Evolutionary conservation across 1,140 invertebrate genomes (phyloP), one percentile per base, ranked within the genome.

Genomic region (Myzus persicae): DNA sequence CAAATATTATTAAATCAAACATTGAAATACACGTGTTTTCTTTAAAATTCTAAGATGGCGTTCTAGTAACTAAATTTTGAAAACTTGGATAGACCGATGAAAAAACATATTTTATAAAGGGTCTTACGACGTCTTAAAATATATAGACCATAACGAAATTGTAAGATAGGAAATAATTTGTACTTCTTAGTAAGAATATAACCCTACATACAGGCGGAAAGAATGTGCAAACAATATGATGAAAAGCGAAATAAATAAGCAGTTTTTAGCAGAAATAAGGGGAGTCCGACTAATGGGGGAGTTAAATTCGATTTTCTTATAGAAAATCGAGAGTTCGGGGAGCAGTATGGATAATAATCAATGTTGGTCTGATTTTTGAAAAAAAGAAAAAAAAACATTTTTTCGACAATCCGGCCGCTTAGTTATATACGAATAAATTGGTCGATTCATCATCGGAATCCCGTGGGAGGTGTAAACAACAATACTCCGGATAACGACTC

Each of bases 381-480:
- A 88, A n/a, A 38, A 51, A 38, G 40, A 44, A 90, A 90, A 54
- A 40, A 67, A 42, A 84, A 26, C 24, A 31, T 36, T 48, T 91
- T 76, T 91, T 46, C 59, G n/a, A 44, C 67, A n/a, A 81, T 24
- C 24, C 54, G 67, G 48, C 36, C 88, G 48, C 54, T 89, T 38
- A 36, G 88, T 54, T 24, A 24, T 24, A 24, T 38, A 46, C 67
- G 44, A 82, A 92, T 82, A 82, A 92, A 92, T 82, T 82, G 91
- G 42, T 82, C 67, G 91, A 92, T 92, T 92, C 76, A 92, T 92
- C 91, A 48, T 81, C 67, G 91, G 76, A 81, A 92, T 92, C 91
- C 91, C 91, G 91, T 92, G 91, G 67, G 91, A 92, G 76, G 67
- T 92, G 91, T 92, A 92, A 92, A 92, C 91, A 92, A 92, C 91